phyloP scores from a whole-genome alignment of 2,888 invertebrate species.

The Acrobasis suavella region DNA sequence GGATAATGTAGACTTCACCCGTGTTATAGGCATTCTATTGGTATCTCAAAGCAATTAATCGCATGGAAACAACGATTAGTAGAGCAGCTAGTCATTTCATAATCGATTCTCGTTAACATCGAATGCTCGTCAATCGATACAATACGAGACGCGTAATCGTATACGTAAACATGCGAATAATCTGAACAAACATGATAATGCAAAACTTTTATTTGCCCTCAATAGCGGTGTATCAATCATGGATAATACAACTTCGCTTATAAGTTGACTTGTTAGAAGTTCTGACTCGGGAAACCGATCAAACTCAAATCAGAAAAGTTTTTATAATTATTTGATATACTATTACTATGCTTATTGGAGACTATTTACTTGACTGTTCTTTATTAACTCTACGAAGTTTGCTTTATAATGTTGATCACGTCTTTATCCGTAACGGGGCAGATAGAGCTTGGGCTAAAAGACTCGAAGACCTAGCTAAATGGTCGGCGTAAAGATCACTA shows the following conservation, averaged over 20 bases:
- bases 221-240: conserved; percentile 13
- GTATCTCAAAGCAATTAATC: conserved; percentile 44
- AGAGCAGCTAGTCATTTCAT: conserved; percentile 34
- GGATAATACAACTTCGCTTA: conserved; percentile 6
- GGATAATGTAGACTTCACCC: conserved; percentile 16
- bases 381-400: no score
- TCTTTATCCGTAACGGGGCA: no score
- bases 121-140: conserved; percentile 23
- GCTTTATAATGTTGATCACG: no score
- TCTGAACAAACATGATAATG: conserved; percentile 22
- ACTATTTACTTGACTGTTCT: no score
- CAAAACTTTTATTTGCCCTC: conserved; percentile 20
- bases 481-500: no score
- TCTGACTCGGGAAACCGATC: not conserved
- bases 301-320: not conserved
- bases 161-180: conserved; percentile 16
- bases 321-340: no score
- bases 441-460: no score
- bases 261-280: not conserved
- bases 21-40: conserved; percentile 20
- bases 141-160: conserved; percentile 23
- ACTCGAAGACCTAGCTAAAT: no score
- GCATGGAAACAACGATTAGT: conserved; percentile 49
- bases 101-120: conserved; percentile 39
- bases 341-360: no score